These are phyloP conservation scores for Phylloscopus whistleri DNA, from an alignment of 2,113 vertebrate genomes.

Conservation along the genomic window DNA sequence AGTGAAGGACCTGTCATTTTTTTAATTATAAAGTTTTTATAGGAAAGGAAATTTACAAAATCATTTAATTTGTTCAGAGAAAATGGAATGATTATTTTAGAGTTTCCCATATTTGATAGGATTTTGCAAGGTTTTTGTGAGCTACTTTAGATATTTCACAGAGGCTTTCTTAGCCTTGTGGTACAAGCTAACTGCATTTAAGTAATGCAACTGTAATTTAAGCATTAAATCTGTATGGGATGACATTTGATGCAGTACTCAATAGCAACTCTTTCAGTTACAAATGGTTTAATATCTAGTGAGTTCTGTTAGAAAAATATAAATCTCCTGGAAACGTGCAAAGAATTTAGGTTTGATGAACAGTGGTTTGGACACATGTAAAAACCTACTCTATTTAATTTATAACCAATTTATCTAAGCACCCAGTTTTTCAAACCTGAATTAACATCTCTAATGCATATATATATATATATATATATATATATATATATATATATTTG, in stretches of 20 bases:
- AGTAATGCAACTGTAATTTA: background rate
- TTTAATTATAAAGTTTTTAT: background rate
- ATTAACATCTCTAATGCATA: background rate
- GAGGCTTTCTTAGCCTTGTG: background rate
- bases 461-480: background rate
- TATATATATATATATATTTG: background rate
- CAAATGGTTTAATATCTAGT: background rate
- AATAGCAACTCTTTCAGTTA: background rate
- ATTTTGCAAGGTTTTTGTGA: background rate
- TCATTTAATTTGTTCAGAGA: background rate
- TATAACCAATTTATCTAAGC: background rate
- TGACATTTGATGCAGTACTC: background rate
- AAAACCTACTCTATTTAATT: background rate
- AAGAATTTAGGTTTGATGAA: background rate
- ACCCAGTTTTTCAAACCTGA: background rate
- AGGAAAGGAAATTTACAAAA: background rate
- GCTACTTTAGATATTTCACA: background rate
- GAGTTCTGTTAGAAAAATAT: background rate
- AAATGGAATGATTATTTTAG: background rate
- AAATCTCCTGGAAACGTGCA: background rate
- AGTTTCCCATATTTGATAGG: background rate
- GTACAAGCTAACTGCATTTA: background rate
- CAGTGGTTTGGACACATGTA: background rate
- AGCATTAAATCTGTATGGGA: background rate
- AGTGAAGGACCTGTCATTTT: background rate